phyloP scores from a whole-genome alignment of 1,140 invertebrate species.

The Zaprionus davidi region DNA sequence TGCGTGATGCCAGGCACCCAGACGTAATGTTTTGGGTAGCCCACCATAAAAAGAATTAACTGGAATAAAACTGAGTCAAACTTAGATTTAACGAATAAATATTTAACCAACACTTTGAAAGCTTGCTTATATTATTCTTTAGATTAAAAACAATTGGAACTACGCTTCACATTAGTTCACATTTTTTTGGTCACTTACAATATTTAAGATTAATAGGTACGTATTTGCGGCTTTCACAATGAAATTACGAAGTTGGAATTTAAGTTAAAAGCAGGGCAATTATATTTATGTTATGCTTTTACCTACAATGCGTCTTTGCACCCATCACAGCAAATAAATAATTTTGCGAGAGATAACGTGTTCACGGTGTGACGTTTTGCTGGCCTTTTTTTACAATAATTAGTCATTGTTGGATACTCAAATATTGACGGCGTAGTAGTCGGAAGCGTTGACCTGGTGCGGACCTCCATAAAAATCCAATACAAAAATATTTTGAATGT shows the following conservation, averaged over 20 bases:
- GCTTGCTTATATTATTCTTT: background rate
- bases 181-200: background rate
- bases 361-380: background rate
- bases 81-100: slow-evolving; percentile 19
- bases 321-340: background rate
- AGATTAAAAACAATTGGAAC: background rate
- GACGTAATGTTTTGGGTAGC: slow-evolving; percentile 25
- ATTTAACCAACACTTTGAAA: slow-evolving; percentile 13
- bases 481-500: slow-evolving; percentile 89
- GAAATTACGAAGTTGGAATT: background rate
- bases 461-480: slow-evolving; percentile 92
- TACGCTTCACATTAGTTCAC: background rate
- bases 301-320: too few relatives aligned
- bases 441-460: slow-evolving; percentile 86
- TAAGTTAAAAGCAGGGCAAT: background rate
- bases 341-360: background rate
- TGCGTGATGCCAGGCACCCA: slow-evolving; percentile 85
- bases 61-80: slow-evolving; percentile 13
- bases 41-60: slow-evolving; percentile 1
- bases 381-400: background rate
- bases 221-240: background rate
- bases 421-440: slow-evolving; percentile 85
- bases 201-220: background rate
- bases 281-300: background rate
- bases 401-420: slow-evolving; percentile 16